Conservation (phyloP, 2,113 vertebrate genomes). For the Mohoua ochrocephala region DNA sequence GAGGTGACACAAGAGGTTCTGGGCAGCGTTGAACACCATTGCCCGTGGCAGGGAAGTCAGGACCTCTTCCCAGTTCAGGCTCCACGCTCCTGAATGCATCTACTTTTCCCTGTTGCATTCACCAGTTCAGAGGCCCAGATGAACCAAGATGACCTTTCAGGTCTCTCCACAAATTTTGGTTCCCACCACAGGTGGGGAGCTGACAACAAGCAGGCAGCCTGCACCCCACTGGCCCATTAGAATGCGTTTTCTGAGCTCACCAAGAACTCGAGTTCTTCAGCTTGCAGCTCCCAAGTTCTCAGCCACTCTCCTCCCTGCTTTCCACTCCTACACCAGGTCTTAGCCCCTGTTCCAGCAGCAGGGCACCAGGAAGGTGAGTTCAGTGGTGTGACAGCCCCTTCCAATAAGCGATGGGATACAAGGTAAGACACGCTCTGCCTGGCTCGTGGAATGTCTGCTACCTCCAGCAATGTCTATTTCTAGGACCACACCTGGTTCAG, state of each 20-base stretch:
- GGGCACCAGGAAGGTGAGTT: background rate
- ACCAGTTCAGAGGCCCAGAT: background rate
- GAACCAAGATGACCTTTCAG: background rate
- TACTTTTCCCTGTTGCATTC: background rate
- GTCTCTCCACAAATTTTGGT: background rate
- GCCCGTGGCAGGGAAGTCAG: background rate
- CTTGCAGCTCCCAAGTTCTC: background rate
- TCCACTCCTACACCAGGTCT: background rate
- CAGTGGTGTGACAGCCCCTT: background rate
- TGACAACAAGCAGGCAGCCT: background rate
- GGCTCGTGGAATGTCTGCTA: accelerated
- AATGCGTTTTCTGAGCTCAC: background rate
- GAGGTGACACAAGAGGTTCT: background rate
- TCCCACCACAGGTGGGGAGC: background rate
- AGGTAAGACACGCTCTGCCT: accelerated
- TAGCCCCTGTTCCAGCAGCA: background rate
- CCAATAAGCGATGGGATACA: accelerated
- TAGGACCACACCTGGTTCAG: background rate
- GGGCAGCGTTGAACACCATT: accelerated
- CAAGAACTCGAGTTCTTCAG: background rate
- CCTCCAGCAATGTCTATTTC: background rate
- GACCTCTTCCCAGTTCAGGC: background rate
- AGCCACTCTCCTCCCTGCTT: background rate
- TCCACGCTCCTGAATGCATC: background rate
- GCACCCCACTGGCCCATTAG: background rate